Evolutionary conservation across 2,113 vertebrate species (phyloP), one percentile per base, ranked within the genome.

Genomic region (Pseudopodoces humilis): DNA sequence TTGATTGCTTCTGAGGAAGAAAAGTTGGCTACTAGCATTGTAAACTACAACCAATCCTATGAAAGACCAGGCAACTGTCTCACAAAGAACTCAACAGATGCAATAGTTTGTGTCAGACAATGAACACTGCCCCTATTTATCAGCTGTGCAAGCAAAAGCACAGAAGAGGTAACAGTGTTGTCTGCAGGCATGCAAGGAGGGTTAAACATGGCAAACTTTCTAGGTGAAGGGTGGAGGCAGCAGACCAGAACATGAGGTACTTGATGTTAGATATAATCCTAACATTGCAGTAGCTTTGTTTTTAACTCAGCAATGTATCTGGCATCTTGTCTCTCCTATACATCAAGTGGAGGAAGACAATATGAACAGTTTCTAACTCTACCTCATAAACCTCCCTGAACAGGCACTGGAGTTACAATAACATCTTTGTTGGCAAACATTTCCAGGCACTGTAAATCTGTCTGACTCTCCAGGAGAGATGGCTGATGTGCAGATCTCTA

Each of bases 371-470:
- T 96, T 90, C 79, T 96, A 80, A 70, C 64, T 80, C 90, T 94
- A 93, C 90, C 95, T 95, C 95, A 93, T 96, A 97, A 97, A 96
- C 82, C 86, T 95, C 60, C 75, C 90, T 53, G 90, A 96, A 59
- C 90, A 95, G 82, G 47, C 93, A 77, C 63, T 92, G 68, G 63
- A 94, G 71, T 94, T 94, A 94, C 90, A 96, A 93, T 96, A 97
- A 97, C 93, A 95, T 96, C 95, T 95, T 94, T 96, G 95, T 96
- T 97, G 96, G 96, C 96, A 95, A 96, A 96, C 92, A 90, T 77
- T 96, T 95, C 85, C 85, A 94, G 79, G 94, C 90, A 22, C 92
- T 71, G 92, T 96, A 97, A 97, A 96, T 96, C 96, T 96, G 90
- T 68, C 95, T 88, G 92, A 74, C 58, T 91, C 65, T 91, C 85